Base-by-base conservation (phyloP, 2,888 invertebrate species). In the Thereva nobilitata region DNA sequence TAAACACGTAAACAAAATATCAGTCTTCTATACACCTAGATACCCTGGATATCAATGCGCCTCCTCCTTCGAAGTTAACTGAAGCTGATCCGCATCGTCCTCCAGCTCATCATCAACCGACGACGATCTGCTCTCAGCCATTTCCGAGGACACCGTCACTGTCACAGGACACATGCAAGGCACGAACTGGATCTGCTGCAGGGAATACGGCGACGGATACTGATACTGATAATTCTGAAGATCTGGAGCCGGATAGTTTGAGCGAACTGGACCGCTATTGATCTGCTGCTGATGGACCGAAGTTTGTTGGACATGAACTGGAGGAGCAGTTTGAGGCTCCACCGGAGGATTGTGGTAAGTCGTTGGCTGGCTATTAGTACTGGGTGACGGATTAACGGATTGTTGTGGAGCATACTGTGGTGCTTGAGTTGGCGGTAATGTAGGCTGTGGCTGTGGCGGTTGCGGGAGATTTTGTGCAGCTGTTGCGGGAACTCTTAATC, bases 91-190 rank as follows among this genome's bases (percentile, higher is more conserved):
- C n/a, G 40, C 56, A n/a, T 55, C 23, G 5, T 65, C 56, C 8
- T 44, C 44, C 34, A 50, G 45, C 23, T 64, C 52, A 52, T 67
- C 49, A 40, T 45, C 50, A 34, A 37, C 44, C 5, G 12, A 10
- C 23, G 55, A 44, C 34, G 64, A 59, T 41, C 70, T 50, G 38
- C 44, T 57, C 42, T 67, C 70, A 5, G 67, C 44, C 10, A 57
- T 41, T 34, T 67, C 67, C 10, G 57, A 57, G 12, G 64, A 44
- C 2, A 71, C 57, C 5, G 67, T 64, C 1, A 72, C 67, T 37
- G 72, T 55, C 1, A 72, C 69, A 12, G 72, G 72, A 53, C 72
- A 72, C 71, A 71, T 71, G 44, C 72, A 72, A 6, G 72, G 72
- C 12, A 72, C 71, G 54, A 71, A 72, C 50, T 71, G 70, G 10